Evolutionary conservation across 2,797 vertebrate genomes (phyloP).

Genomic region (Cichlasoma orientale): DNA sequence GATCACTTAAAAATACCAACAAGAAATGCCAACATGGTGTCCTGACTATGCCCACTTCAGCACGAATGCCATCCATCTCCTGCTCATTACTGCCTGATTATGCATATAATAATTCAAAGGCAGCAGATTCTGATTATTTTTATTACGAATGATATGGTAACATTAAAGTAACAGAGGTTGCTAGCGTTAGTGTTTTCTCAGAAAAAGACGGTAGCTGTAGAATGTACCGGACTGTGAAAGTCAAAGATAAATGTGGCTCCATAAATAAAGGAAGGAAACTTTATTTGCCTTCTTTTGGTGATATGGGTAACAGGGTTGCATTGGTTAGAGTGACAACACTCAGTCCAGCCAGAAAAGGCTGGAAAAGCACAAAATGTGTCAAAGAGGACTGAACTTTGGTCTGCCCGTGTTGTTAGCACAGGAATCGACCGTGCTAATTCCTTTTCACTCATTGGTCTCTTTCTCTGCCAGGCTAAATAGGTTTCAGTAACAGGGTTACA

Average conservation of each 20-base stretch:
- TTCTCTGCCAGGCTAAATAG: neutral
- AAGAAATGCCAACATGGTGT: neutral
- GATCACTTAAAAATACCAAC: neutral
- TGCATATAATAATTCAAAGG: too few relatives aligned
- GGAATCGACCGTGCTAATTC: neutral
- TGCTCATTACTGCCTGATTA: neutral
- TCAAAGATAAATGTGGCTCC: too few relatives aligned
- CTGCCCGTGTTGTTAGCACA: neutral
- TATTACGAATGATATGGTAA: too few relatives aligned
- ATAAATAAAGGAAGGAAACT: too few relatives aligned
- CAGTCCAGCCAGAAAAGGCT: neutral
- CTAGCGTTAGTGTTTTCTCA: too few relatives aligned
- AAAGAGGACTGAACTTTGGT: neutral
- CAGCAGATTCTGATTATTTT: too few relatives aligned
- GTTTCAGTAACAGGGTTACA: neutral
- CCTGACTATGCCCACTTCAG: neutral
- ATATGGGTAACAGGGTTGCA: neutral
- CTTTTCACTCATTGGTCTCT: neutral
- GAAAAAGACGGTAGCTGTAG: too few relatives aligned
- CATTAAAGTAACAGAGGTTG: too few relatives aligned
- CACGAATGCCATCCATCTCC: neutral
- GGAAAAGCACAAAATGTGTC: neutral
- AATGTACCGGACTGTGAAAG: too few relatives aligned
- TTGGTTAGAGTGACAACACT: neutral
- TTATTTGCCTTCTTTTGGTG: neutral